These are phyloP conservation scores for Polyergus mexicanus DNA, from an alignment of 1,140 invertebrate species.

Conservation along the genomic window DNA sequence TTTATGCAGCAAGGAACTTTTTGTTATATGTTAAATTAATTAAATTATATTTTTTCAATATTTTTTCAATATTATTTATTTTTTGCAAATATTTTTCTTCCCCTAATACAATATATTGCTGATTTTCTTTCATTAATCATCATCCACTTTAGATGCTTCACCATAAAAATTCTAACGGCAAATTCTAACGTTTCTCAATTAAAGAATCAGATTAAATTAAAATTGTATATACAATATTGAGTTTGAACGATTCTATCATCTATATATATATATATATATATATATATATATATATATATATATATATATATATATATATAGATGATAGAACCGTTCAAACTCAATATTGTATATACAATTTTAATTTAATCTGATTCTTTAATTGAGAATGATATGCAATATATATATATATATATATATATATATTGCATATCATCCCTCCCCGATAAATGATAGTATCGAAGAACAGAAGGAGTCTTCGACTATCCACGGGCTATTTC, in stretches of 20 bases:
- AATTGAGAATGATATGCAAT: no score
- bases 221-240: neutral
- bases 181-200: neutral
- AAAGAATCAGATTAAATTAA: neutral
- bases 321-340: neutral
- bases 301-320: no score
- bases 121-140: neutral
- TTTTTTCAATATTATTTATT: no score
- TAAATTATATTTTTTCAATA: neutral
- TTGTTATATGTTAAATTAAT: neutral
- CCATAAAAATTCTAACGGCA: no score
- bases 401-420: no score
- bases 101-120: neutral
- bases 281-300: no score
- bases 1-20: neutral
- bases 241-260: neutral
- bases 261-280: neutral
- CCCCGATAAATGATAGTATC: no score
- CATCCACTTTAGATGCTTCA: no score
- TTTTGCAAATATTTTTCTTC: no score
- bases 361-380: neutral
- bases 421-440: neutral
- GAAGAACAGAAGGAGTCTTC: neutral
- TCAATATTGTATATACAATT: neutral
- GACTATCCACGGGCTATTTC: slow-evolving; percentile 14